Evolutionary conservation across 2,797 vertebrate species (phyloP).

Genomic region (Caiman crocodilus): DNA sequence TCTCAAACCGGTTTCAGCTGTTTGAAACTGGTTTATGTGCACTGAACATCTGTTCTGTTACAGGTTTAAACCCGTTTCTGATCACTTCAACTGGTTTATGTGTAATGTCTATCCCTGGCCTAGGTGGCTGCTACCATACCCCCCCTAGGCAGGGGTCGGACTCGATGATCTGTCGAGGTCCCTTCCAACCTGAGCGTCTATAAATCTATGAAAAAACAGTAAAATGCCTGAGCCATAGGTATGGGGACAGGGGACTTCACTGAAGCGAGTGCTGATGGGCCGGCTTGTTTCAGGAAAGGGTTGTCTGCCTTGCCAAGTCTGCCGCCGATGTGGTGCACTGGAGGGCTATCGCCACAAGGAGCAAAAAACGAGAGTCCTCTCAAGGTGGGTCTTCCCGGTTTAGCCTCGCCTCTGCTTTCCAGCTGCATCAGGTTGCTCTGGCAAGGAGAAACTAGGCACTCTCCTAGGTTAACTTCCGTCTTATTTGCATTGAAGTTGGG

Average conservation of each 20-base stretch:
- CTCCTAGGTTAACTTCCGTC: neutral
- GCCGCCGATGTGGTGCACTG: neutral
- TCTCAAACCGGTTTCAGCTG: too few relatives aligned
- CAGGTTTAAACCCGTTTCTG: too few relatives aligned
- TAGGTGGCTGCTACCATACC: too few relatives aligned
- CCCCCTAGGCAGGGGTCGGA: too few relatives aligned
- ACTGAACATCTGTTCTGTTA: too few relatives aligned
- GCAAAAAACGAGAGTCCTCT: neutral
- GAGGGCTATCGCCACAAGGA: neutral
- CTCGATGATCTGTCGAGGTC: too few relatives aligned
- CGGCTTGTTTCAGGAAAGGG: neutral
- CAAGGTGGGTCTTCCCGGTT: neutral
- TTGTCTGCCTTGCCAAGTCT: neutral
- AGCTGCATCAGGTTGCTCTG: neutral
- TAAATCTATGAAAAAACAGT: neutral
- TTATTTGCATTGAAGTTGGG: neutral
- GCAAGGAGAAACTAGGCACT: neutral
- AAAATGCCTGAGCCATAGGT: neutral
- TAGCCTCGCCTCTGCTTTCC: rapidly evolving
- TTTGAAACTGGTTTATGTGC: too few relatives aligned
- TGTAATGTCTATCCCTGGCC: too few relatives aligned
- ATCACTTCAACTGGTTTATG: too few relatives aligned
- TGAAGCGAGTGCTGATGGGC: neutral
- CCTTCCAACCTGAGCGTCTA: neutral
- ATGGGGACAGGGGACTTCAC: neutral